Percentiles rank a stretch among this genome's conserved stretches.
Conservation (phyloP, 1,140 invertebrate species). For the Pemphigus obesinymphae region DNA sequence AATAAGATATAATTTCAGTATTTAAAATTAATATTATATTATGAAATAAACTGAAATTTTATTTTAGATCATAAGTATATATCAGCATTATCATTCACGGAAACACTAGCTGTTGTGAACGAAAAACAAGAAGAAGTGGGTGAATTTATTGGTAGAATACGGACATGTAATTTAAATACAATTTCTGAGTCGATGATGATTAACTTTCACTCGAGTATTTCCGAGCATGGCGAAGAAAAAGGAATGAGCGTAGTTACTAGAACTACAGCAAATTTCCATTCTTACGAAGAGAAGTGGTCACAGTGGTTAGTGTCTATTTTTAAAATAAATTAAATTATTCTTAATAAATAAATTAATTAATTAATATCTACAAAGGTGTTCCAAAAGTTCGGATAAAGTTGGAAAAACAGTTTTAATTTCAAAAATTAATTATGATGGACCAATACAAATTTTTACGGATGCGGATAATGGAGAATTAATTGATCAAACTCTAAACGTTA, state of each 20-base stretch:
- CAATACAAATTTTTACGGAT: neutral
- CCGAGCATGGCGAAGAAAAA: neutral
- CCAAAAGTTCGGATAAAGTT: neutral
- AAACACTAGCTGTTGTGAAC: neutral
- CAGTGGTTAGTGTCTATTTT: neutral
- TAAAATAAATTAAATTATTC: neutral
- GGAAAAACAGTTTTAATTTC: slow-evolving; percentile 4
- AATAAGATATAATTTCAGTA: neutral
- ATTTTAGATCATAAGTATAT: neutral
- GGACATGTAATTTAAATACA: neutral
- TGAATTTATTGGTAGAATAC: slow-evolving; percentile 2
- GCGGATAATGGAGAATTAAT: neutral
- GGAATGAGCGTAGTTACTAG: neutral
- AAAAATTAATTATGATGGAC: neutral
- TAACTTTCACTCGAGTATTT: neutral
- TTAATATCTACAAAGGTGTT: neutral
- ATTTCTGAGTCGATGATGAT: neutral
- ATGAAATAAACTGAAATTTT: neutral
- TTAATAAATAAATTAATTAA: neutral
- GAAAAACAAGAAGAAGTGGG: neutral
- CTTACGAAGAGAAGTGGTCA: slow-evolving; percentile 10
- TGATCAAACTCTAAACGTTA: neutral
- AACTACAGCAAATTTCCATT: neutral
- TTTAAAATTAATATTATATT: neutral
- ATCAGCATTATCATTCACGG: neutral